Base-by-base conservation (phyloP, 2,888 invertebrate species). In the Hypena proboscidalis region DNA sequence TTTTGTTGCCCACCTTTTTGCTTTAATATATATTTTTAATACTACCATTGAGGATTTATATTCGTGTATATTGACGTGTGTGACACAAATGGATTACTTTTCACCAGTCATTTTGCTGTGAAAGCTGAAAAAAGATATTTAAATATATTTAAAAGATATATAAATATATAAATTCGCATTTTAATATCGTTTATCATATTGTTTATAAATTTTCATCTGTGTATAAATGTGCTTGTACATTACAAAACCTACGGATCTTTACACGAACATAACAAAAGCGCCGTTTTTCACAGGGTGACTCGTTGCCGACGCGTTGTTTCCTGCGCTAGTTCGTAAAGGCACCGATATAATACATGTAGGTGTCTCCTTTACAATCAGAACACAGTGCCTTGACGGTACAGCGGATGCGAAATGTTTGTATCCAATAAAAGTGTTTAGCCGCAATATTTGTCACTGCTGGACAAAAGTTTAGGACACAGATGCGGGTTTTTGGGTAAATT, bases 401-500 rank as follows among this genome's bases (percentile, higher is more conserved):
- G 39, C 34, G 25, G 34, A 41, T 49, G 33, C 46, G 42, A 54
- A 44, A 54, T 62, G 35, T 45, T 36, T 44, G 47, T 59, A 44
- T 38, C 46, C 34, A 47, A 57, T 53, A 68, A 58, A 63, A 62
- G 56, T 58, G 34, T 55, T 61, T 58, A 50, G 51, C 33, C 29
- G 39, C 45, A 27, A 46, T 55, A 54, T 61, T 61, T 62, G 62
- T 64, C 59, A 57, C 53, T 38, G 43, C 36, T 46, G 45, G 48
- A 48, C 52, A 52, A 55, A 70, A 63, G 53, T 64, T 67, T 37
- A 20, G 35, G 46, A 52, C 57, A 52, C 68, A 74, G 66, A 74
- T 72, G 70, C 63, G 55, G 58, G 60, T 71, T 70, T 71, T 63
- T 67, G 66, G 68, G 69, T 63, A 66, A 71, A 74, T 55, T 71